Percentiles rank a stretch among this genome's conserved stretches.
phyloP scores from a whole-genome alignment of 2,888 invertebrate genomes.

The Chelonus formosanus region DNA sequence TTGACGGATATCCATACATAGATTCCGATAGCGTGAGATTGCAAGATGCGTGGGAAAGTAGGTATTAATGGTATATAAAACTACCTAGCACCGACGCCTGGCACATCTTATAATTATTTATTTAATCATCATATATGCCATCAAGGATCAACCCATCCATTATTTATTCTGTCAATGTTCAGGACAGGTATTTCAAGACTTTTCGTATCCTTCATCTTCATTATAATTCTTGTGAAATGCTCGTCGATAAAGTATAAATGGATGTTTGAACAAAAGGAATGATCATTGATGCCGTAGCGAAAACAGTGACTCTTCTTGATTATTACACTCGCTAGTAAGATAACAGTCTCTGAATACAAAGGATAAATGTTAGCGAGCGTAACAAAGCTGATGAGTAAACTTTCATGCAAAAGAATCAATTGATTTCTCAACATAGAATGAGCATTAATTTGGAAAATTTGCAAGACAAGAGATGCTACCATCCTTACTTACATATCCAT shows the following conservation, averaged over 20 bases:
- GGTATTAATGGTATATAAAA: slow-evolving; percentile 37
- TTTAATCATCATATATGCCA: slow-evolving; percentile 44
- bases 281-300: too few species aligned
- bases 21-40: slow-evolving; percentile 38
- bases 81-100: slow-evolving; percentile 19
- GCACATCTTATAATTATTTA: slow-evolving; percentile 43
- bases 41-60: slow-evolving; percentile 46
- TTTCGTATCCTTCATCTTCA: slow-evolving; percentile 16
- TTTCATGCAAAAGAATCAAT: too few species aligned
- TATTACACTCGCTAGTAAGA: too few species aligned
- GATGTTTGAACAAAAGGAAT: too few species aligned
- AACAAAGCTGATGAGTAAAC: too few species aligned
- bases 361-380: too few species aligned
- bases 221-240: slow-evolving; percentile 11
- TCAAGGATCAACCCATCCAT: slow-evolving; percentile 30
- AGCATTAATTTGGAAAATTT: too few species aligned
- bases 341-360: too few species aligned
- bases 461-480: too few species aligned
- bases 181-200: slow-evolving; percentile 23
- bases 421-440: too few species aligned
- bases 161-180: slow-evolving; percentile 33
- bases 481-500: too few species aligned
- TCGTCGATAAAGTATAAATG: slow-evolving; percentile 7
- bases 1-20: neutral
- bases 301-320: too few species aligned